These are phyloP conservation scores for Paedocypris sp. DNA, from an alignment of 2,113 vertebrate genomes.

Conservation along the genomic window DNA sequence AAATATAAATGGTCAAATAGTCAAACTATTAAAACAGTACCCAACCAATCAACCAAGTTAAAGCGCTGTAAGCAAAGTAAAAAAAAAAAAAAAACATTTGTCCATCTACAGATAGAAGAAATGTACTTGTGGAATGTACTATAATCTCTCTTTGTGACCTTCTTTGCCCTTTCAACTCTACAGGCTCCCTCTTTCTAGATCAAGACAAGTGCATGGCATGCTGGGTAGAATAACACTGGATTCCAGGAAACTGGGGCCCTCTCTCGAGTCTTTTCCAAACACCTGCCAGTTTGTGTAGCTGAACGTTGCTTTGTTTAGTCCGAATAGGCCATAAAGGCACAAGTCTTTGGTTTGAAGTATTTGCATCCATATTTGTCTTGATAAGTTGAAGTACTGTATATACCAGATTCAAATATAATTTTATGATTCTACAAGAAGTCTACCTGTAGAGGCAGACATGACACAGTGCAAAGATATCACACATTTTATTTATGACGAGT, in stretches of 20 bases:
- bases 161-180: neutral
- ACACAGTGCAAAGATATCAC: too few species aligned
- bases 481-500: too few species aligned
- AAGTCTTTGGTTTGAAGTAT: neutral
- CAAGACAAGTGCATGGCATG: conserved; percentile 12
- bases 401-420: too few species aligned
- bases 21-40: too few species aligned
- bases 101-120: conserved; percentile 20
- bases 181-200: conserved; percentile 3
- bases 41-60: too few species aligned
- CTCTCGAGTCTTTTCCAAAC: conserved; percentile 17
- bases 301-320: conserved; percentile 6
- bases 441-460: too few species aligned
- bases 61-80: too few species aligned
- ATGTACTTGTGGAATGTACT: conserved; percentile 4
- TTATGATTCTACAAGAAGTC: too few species aligned
- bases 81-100: too few species aligned
- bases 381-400: too few species aligned
- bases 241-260: conserved; percentile 21
- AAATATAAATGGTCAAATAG: too few species aligned
- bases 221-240: conserved; percentile 26
- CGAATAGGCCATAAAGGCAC: neutral
- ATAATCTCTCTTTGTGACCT: neutral
- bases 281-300: conserved; percentile 18
- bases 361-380: too few species aligned